Evolutionary conservation across 2,888 invertebrate genomes (phyloP).

Genomic region (Cinara cedri): DNA sequence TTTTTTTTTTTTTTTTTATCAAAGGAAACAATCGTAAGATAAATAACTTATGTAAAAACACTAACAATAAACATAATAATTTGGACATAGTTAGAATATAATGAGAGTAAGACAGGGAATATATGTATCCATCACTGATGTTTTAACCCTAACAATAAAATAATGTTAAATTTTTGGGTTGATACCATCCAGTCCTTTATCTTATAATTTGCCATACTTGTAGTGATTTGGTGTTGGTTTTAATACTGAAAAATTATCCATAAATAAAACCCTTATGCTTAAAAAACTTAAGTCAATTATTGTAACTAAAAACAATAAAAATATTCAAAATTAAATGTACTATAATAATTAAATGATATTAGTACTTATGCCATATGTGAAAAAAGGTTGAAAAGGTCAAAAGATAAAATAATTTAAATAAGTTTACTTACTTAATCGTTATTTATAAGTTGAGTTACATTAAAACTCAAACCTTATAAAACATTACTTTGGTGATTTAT

Average conservation of each 20-base stretch:
- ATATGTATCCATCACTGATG: constrained; percentile 40
- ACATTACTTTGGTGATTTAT: constrained; percentile 45
- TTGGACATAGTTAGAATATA: constrained; percentile 47
- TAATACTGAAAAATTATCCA: constrained; percentile 49
- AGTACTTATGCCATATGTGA: background rate
- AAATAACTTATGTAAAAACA: constrained; percentile 44
- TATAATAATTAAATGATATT: background rate
- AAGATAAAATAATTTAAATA: background rate
- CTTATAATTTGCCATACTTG: constrained; percentile 36
- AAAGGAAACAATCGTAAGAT: constrained; percentile 53
- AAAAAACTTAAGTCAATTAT: background rate
- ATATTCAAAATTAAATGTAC: background rate
- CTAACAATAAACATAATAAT: constrained; percentile 54
- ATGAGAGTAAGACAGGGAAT: constrained; percentile 49
- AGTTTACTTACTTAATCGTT: constrained; percentile 33
- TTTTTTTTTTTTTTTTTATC: no score
- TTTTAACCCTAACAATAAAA: constrained; percentile 43
- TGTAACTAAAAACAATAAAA: background rate
- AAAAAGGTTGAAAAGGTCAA: background rate
- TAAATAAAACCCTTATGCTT: constrained; percentile 21
- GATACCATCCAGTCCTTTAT: constrained; percentile 33
- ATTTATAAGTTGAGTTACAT: constrained; percentile 3
- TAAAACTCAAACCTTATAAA: background rate
- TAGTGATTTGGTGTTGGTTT: constrained; percentile 26
- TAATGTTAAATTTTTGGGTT: constrained; percentile 32